These are phyloP conservation scores for Frankliniella intonsa DNA, from an alignment of 2,888 invertebrate genomes.

Conservation along the genomic window DNA sequence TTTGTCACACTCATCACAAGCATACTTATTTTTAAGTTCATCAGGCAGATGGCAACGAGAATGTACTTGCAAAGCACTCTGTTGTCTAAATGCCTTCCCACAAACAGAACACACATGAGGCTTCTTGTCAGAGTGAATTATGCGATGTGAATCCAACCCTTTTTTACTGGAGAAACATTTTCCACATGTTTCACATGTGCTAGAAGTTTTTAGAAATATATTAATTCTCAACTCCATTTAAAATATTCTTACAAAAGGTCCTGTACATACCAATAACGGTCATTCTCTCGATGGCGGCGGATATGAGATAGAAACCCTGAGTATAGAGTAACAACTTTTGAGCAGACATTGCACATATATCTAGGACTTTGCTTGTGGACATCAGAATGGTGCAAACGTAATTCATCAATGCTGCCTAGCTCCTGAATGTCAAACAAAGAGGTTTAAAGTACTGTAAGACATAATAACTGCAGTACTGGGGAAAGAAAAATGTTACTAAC, in stretches of 20 bases:
- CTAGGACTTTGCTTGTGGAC: conserved; percentile 60
- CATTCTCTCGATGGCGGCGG: conserved; percentile 56
- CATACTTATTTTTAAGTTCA: conserved; percentile 54
- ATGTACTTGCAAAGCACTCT: conserved; percentile 54
- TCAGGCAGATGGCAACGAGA: conserved; percentile 54
- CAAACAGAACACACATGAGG: conserved; percentile 53
- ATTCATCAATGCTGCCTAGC: conserved; percentile 48
- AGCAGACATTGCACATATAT: conserved; percentile 63
- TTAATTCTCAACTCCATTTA: not conserved
- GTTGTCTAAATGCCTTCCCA: conserved; percentile 55
- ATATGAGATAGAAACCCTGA: conserved; percentile 61
- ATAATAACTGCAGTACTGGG: not conserved
- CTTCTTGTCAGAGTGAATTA: conserved; percentile 51
- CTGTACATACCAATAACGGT: conserved; percentile 53
- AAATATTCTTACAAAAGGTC: not conserved
- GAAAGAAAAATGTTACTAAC: conserved; percentile 33
- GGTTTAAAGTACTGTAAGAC: not conserved
- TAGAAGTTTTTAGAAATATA: conserved; percentile 36
- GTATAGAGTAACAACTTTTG: conserved; percentile 58
- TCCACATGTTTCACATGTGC: conserved; percentile 52
- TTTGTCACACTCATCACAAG: conserved; percentile 58
- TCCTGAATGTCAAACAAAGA: conserved; percentile 38
- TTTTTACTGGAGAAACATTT: conserved; percentile 54
- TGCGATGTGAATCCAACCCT: conserved; percentile 49
- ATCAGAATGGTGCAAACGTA: conserved; percentile 57